Evolutionary conservation across 2,113 vertebrate species (phyloP).

Genomic region (Corapipo altera): DNA sequence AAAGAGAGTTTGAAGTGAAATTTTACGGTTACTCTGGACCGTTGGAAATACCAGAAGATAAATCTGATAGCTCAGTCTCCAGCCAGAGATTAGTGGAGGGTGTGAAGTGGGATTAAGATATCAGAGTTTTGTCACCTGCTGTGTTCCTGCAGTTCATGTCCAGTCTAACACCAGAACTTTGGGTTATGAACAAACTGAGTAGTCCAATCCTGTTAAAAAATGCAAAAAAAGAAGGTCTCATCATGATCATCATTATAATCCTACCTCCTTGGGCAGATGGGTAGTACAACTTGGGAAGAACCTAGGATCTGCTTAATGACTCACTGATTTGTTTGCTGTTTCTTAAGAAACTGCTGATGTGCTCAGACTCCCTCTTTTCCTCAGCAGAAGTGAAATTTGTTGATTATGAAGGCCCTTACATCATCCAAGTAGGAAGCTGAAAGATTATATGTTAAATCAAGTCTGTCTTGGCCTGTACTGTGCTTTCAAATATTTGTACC

Average conservation of each 20-base stretch:
- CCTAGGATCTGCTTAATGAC: conserved; percentile 38
- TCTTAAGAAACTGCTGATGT: conserved; percentile 63
- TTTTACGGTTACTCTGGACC: conserved; percentile 9
- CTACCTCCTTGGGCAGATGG: neutral
- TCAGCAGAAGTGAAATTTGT: conserved; percentile 53
- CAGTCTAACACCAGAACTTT: neutral
- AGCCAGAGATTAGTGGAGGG: neutral
- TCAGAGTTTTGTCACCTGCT: neutral
- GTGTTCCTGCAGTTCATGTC: neutral
- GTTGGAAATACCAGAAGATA: neutral
- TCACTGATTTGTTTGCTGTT: conserved; percentile 59
- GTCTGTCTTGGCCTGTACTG: conserved; percentile 17
- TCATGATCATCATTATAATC: neutral
- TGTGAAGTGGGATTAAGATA: neutral
- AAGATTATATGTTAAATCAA: conserved; percentile 63
- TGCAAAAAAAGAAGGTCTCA: conserved; percentile 6
- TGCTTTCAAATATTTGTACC: conserved; percentile 34
- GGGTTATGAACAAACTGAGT: neutral
- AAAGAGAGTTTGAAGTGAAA: neutral
- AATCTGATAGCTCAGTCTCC: neutral
- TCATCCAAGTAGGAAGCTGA: conserved; percentile 65
- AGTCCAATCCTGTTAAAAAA: neutral
- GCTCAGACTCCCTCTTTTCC: conserved; percentile 47
- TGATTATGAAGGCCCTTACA: conserved; percentile 61
- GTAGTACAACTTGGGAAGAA: conserved; percentile 16